A percentile compares a stretch with the other conserved stretches of the same genome.
Evolutionary conservation across 2,888 invertebrate species (phyloP).

Genomic region (Oegoconia quadripuncta): DNA sequence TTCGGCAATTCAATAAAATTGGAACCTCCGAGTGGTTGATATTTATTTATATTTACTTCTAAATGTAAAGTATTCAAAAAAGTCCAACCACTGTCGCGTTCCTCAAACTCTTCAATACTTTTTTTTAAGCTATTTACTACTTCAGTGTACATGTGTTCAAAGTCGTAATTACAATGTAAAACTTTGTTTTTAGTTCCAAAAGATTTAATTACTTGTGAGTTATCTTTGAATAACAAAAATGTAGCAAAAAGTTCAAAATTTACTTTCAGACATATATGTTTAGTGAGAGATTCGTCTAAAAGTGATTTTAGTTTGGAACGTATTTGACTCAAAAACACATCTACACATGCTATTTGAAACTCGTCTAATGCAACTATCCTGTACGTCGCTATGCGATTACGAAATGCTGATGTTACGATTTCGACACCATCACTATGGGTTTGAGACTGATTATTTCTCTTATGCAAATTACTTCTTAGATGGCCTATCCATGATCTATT

Average conservation of each 20-base stretch:
- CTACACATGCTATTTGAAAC: no score
- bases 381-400: no score
- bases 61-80: not conserved
- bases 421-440: no score
- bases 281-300: no score
- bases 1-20: constrained; percentile 1
- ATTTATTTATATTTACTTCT: constrained; percentile 3
- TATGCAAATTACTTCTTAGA: no score
- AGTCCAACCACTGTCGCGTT: constrained; percentile 3
- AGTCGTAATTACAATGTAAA: constrained; percentile 1
- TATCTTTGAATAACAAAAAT: constrained; percentile 1
- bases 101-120: constrained; percentile 1
- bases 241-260: constrained; percentile 6
- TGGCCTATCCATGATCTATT: no score
- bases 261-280: constrained; percentile 2
- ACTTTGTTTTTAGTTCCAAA: constrained; percentile 4
- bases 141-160: not conserved
- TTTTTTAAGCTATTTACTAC: not conserved
- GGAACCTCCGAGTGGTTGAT: constrained; percentile 1
- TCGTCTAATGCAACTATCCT: no score
- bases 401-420: no score
- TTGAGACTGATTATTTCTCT: not conserved
- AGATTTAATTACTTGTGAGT: constrained; percentile 1
- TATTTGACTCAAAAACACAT: no score
- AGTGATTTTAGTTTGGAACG: no score